phyloP scores from a whole-genome alignment of 2,888 invertebrate genomes.

The Philopedon plagiatum region DNA sequence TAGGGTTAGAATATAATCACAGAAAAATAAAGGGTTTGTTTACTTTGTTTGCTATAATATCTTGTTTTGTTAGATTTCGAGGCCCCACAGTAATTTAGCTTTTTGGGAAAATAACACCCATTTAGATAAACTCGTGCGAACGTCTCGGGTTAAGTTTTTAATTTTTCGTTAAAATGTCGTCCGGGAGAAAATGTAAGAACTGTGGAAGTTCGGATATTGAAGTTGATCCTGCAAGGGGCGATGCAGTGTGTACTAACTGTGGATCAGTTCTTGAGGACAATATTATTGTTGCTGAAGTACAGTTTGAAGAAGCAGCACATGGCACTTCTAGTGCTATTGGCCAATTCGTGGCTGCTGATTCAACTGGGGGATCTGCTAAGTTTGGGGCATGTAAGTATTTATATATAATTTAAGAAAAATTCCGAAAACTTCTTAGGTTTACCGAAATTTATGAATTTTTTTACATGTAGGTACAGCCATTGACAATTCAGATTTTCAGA shows the following conservation, averaged over 20 bases:
- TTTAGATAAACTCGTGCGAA: neutral
- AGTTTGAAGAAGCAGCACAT: conserved; percentile 93
- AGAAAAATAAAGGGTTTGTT: too few species aligned
- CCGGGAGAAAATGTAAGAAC: conserved; percentile 86
- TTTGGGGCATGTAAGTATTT: conserved; percentile 78
- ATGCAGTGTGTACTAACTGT: conserved; percentile 96
- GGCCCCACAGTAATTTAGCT: neutral
- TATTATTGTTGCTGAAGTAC: conserved; percentile 96
- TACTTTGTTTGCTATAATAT: too few species aligned
- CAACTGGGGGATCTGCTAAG: conserved; percentile 86
- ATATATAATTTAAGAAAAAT: neutral
- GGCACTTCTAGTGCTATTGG: conserved; percentile 92
- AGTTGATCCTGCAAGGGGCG: conserved; percentile 93
- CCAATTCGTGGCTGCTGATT: conserved; percentile 93
- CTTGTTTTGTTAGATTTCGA: neutral
- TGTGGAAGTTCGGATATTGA: conserved; percentile 94
- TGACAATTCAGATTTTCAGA: too few species aligned
- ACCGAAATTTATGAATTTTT: too few species aligned
- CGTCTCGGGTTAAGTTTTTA: neutral
- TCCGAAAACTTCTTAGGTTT: too few species aligned
- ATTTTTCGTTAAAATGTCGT: conserved; percentile 67
- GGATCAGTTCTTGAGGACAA: conserved; percentile 97
- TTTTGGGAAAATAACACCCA: neutral
- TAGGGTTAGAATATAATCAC: too few species aligned
- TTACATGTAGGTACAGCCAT: too few species aligned